Percentiles rank a stretch among this genome's conserved stretches.
These are phyloP conservation scores for Antennarius striatus DNA, from an alignment of 2,113 vertebrate species.

Conservation along the genomic window DNA sequence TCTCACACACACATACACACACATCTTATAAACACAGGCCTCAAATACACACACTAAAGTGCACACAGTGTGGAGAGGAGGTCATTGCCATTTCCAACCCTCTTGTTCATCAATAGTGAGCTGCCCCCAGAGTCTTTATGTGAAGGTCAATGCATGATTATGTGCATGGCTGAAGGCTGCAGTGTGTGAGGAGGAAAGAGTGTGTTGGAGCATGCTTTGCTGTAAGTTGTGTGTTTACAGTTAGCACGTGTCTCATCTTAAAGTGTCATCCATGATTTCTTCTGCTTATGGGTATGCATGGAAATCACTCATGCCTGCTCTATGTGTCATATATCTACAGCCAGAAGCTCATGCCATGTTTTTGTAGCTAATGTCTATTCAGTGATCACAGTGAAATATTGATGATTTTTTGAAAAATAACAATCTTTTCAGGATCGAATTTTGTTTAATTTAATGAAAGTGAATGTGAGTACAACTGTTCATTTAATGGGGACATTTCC, in stretches of 20 bases:
- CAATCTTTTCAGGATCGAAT: background rate
- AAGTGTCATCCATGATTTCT: conserved; percentile 31
- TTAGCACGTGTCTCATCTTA: conserved; percentile 33
- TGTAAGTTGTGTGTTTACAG: conserved; percentile 39
- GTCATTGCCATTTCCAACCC: conserved; percentile 43
- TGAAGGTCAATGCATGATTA: conserved; percentile 67
- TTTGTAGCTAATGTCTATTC: conserved; percentile 16
- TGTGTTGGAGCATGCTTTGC: conserved; percentile 11
- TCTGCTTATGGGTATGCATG: conserved; percentile 31
- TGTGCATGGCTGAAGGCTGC: conserved; percentile 43
- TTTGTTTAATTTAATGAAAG: too few species aligned
- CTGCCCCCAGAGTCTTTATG: conserved; percentile 56
- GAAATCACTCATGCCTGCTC: conserved; percentile 7
- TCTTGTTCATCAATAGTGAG: conserved; percentile 50
- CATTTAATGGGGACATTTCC: too few species aligned
- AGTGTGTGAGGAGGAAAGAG: background rate
- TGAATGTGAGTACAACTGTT: too few species aligned
- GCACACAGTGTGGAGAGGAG: conserved; percentile 26
- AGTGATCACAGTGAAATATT: background rate
- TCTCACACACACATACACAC: background rate
- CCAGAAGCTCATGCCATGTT: conserved; percentile 14
- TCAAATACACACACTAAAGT: conserved; percentile 20
- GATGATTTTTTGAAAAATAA: background rate
- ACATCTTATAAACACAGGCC: conserved; percentile 13
- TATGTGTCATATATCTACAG: conserved; percentile 41